These are phyloP conservation scores for Gobius niger DNA, from an alignment of 2,113 vertebrate genomes.

Conservation along the genomic window DNA sequence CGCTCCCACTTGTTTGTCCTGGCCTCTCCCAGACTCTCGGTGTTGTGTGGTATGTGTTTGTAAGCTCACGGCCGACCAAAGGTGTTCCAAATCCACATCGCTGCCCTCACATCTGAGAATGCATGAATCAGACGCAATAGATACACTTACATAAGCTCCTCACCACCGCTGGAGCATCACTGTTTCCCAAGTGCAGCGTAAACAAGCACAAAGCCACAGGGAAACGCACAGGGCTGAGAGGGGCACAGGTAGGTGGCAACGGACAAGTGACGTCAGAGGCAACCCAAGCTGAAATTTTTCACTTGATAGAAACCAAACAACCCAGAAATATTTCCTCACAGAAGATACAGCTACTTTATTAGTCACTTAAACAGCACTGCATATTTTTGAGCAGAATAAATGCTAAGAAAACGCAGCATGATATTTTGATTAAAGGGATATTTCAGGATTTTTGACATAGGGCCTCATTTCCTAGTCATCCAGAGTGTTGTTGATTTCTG, in stretches of 20 bases:
- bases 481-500: too few species aligned
- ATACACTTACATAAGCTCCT: conserved; percentile 60
- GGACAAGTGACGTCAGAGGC: conserved; percentile 15
- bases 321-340: too few species aligned
- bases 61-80: conserved; percentile 41
- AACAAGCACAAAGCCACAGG: conserved; percentile 41
- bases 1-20: conserved; percentile 55
- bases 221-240: conserved; percentile 25
- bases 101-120: conserved; percentile 56
- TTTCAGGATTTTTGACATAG: too few species aligned
- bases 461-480: too few species aligned
- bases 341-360: background rate
- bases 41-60: conserved; percentile 49
- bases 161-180: conserved; percentile 57
- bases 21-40: conserved; percentile 55
- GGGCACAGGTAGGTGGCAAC: conserved; percentile 17
- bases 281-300: background rate
- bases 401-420: too few species aligned
- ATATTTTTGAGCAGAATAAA: too few species aligned
- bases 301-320: background rate
- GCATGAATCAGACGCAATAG: conserved; percentile 62
- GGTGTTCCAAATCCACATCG: conserved; percentile 46
- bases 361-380: too few species aligned
- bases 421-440: too few species aligned
- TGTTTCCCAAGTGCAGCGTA: conserved; percentile 51